These are phyloP conservation scores for Myiozetetes cayanensis DNA, from an alignment of 2,113 vertebrate species.

Conservation along the genomic window DNA sequence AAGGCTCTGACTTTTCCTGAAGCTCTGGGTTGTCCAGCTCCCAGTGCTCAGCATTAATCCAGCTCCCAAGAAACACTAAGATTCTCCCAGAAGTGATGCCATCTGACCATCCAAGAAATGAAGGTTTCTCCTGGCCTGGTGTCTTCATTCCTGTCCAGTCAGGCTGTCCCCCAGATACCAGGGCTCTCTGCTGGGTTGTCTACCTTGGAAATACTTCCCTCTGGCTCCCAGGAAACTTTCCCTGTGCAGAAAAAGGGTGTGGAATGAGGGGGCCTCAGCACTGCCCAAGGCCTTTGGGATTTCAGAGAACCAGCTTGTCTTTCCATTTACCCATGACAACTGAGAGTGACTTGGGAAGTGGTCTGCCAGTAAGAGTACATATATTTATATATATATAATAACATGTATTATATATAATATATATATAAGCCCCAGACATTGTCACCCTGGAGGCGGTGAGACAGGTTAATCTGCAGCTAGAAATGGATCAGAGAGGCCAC, in stretches of 20 bases:
- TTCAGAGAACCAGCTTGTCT: neutral
- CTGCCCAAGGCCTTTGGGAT: neutral
- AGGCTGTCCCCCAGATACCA: neutral
- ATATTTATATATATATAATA: neutral
- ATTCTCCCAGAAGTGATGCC: neutral
- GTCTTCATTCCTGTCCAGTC: neutral
- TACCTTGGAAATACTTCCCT: neutral
- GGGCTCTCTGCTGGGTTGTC: neutral
- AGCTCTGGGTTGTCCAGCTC: neutral
- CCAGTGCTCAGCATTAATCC: neutral
- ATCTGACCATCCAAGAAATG: neutral
- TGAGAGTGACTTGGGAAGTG: neutral
- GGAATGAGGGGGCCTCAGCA: neutral
- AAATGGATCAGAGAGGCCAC: neutral
- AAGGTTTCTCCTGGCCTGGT: neutral
- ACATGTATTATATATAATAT: neutral
- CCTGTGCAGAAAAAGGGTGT: neutral
- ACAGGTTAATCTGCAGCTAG: neutral
- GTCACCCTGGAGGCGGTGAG: neutral
- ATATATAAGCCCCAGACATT: neutral
- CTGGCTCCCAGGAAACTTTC: neutral
- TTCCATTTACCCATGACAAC: neutral
- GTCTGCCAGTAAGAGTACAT: neutral
- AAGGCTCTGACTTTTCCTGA: neutral
- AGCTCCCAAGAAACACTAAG: neutral